Conservation (phyloP, 2,797 vertebrate genomes). For the Pseudomugil tenellus region DNA sequence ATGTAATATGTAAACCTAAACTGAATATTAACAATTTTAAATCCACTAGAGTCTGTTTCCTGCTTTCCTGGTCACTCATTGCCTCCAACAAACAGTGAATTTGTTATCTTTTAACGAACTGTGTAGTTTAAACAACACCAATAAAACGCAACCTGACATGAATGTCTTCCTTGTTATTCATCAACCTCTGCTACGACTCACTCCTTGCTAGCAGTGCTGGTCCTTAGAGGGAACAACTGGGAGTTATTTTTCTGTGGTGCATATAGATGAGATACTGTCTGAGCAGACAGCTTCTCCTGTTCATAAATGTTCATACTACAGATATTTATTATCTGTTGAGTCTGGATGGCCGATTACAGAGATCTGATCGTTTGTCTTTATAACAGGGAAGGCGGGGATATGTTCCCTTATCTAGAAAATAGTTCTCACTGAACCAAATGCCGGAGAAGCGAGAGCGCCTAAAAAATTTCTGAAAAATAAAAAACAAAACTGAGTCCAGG, state of each 20-base stretch:
- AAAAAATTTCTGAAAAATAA: no score
- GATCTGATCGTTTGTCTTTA: neutral
- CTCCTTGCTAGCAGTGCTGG: neutral
- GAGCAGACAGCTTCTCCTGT: slow-evolving; percentile 12
- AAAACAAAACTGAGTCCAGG: no score
- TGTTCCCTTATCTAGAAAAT: no score
- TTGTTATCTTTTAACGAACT: no score
- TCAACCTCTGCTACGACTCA: slow-evolving; percentile 12
- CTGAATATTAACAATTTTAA: slow-evolving; percentile 6
- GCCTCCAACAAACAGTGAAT: slow-evolving; percentile 24
- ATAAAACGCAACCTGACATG: slow-evolving; percentile 1
- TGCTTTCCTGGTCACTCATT: neutral
- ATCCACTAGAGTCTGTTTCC: neutral
- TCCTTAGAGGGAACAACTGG: neutral
- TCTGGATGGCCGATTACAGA: neutral
- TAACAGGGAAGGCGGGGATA: neutral
- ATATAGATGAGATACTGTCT: slow-evolving; percentile 23
- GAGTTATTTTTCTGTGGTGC: neutral
- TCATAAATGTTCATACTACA: no score
- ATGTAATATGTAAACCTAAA: neutral
- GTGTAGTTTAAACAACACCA: slow-evolving; percentile 17
- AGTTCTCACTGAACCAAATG: no score
- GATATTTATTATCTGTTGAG: no score
- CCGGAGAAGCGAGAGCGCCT: no score
- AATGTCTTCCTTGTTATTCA: slow-evolving; percentile 28